These are phyloP conservation scores for Pristiophorus japonicus DNA, from an alignment of 2,113 vertebrate species.

Conservation along the genomic window DNA sequence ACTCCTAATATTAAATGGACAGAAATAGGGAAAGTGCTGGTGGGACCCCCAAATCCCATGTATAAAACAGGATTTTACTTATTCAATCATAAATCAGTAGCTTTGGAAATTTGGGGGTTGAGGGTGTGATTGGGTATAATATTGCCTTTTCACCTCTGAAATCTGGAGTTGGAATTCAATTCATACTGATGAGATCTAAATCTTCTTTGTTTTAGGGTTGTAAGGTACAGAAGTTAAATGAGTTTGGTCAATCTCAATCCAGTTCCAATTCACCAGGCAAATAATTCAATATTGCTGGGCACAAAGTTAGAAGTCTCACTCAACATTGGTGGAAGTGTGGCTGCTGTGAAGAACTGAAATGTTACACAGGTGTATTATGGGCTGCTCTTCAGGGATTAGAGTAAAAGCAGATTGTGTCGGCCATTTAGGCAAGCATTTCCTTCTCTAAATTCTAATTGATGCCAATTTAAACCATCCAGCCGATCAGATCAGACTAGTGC, in stretches of 20 bases:
- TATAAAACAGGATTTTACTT: too few relatives aligned
- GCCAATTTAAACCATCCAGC: background rate
- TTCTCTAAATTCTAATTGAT: background rate
- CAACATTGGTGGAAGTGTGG: background rate
- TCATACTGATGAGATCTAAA: background rate
- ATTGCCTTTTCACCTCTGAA: background rate
- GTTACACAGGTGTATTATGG: background rate
- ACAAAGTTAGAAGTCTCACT: background rate
- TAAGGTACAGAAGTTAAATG: background rate
- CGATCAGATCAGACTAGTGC: background rate
- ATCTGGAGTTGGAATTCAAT: background rate
- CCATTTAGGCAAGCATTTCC: background rate
- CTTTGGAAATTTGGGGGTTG: background rate
- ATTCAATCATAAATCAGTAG: background rate
- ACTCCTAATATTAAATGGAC: background rate
- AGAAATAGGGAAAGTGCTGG: background rate
- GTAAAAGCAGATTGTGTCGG: background rate
- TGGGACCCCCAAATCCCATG: background rate
- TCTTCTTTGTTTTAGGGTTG: background rate
- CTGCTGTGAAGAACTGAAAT: background rate
- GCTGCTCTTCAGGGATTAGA: background rate
- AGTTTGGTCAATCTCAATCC: background rate
- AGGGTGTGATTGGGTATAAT: background rate
- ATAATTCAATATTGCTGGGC: background rate
- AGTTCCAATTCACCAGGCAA: background rate